Conservation (phyloP, 2,113 vertebrate genomes). For the Anguilla japonica region DNA sequence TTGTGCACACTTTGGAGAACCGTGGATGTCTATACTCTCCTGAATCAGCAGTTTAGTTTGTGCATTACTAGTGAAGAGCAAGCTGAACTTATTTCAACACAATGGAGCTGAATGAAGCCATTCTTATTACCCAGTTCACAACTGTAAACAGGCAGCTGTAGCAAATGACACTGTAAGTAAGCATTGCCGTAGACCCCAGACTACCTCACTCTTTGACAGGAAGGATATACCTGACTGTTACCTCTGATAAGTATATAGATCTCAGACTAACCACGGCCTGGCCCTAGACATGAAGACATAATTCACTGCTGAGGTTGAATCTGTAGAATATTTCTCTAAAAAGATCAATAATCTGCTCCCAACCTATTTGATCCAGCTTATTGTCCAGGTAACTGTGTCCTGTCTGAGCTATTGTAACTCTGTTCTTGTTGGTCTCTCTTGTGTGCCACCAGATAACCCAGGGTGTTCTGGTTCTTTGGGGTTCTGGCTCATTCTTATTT, state of each 20-base stretch:
- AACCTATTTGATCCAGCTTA: background rate
- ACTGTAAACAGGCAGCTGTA: background rate
- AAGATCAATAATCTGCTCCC: background rate
- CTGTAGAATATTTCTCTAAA: background rate
- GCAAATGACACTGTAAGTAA: background rate
- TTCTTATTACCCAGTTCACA: background rate
- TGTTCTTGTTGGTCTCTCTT: background rate
- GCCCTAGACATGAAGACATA: background rate
- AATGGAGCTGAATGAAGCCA: background rate
- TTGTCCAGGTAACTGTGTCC: background rate
- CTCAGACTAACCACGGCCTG: too few species aligned
- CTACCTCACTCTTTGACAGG: background rate
- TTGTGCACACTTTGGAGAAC: background rate
- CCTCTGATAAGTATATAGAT: too few species aligned
- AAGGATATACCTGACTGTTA: background rate
- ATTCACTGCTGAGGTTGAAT: background rate
- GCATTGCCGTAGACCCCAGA: background rate
- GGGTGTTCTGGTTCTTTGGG: too few species aligned
- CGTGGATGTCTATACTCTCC: too few species aligned
- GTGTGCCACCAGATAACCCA: background rate
- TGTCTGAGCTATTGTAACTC: background rate
- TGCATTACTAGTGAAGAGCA: background rate
- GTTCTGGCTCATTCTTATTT: too few species aligned
- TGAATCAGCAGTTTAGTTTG: too few species aligned
- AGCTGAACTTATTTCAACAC: background rate